Percentiles rank a stretch among this genome's conserved stretches.
Evolutionary conservation across 2,113 vertebrate species (phyloP).

Genomic region (Bucco capensis): DNA sequence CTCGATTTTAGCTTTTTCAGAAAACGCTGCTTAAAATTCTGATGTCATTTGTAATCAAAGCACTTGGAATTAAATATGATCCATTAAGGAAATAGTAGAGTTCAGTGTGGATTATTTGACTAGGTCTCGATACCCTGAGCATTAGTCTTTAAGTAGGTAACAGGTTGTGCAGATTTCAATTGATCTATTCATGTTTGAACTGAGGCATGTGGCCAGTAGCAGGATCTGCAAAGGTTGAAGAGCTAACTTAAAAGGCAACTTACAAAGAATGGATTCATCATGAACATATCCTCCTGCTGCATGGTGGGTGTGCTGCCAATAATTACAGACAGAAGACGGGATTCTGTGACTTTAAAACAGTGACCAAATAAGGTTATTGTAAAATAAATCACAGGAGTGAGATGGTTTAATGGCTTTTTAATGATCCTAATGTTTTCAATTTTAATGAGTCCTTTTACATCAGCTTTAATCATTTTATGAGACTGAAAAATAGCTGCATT

Average conservation of each 20-base stretch:
- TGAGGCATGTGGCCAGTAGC: background rate
- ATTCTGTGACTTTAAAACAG: conserved; percentile 59
- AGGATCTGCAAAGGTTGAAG: background rate
- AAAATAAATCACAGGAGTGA: conserved; percentile 85
- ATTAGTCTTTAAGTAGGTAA: background rate
- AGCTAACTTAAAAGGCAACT: background rate
- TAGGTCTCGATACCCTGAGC: background rate
- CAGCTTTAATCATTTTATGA: conserved; percentile 89
- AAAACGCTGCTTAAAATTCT: background rate
- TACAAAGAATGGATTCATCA: background rate
- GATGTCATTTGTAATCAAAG: background rate
- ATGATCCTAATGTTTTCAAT: conserved; percentile 93
- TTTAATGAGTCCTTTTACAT: conserved; percentile 94
- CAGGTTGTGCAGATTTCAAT: background rate
- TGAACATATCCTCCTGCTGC: background rate
- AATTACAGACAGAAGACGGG: conserved; percentile 37
- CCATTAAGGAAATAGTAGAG: background rate
- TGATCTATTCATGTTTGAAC: background rate
- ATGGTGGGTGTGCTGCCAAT: background rate
- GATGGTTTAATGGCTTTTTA: conserved; percentile 95
- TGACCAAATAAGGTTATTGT: conserved; percentile 64
- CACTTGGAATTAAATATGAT: background rate
- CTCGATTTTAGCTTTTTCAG: background rate
- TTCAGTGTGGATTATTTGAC: background rate
- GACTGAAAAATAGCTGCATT: conserved; percentile 89